A percentile compares a stretch with the other conserved stretches of the same genome.
Conservation (phyloP, 2,888 invertebrate genomes). For the Linhomoeus sp. region DNA sequence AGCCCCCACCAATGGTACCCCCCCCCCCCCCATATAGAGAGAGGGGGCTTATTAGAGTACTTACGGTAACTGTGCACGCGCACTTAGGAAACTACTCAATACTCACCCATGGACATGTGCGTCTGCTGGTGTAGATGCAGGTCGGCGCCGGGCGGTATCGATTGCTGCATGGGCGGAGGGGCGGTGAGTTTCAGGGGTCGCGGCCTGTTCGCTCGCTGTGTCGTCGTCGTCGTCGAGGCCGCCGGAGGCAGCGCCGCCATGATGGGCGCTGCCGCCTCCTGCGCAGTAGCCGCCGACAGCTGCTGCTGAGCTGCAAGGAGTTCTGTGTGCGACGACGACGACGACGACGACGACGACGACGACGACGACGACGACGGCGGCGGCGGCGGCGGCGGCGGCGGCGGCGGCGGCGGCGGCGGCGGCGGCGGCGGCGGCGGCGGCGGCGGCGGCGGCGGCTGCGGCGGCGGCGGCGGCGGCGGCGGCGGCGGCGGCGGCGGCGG, state of each 20-base stretch:
- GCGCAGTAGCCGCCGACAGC: not conserved
- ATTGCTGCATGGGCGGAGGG: no score
- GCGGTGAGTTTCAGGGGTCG: not conserved
- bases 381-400: not conserved
- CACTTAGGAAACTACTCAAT: not conserved
- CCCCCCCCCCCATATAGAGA: no score
- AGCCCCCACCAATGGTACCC: no score
- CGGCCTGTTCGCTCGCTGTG: conserved; percentile 3
- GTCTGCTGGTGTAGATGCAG: not conserved
- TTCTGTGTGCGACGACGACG: not conserved
- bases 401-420: not conserved
- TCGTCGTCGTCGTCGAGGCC: no score
- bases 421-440: no score
- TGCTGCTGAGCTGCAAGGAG: not conserved
- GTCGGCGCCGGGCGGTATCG: no score
- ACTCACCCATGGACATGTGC: not conserved
- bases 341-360: not conserved
- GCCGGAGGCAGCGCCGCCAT: not conserved
- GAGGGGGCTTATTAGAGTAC: not conserved
- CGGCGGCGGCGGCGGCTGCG: no score
- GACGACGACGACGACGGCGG: not conserved
- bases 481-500: no score
- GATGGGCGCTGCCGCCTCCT: not conserved
- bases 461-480: no score
- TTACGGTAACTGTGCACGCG: not conserved